Conservation (phyloP, 2,888 invertebrate genomes). For the Erebia ligea region DNA sequence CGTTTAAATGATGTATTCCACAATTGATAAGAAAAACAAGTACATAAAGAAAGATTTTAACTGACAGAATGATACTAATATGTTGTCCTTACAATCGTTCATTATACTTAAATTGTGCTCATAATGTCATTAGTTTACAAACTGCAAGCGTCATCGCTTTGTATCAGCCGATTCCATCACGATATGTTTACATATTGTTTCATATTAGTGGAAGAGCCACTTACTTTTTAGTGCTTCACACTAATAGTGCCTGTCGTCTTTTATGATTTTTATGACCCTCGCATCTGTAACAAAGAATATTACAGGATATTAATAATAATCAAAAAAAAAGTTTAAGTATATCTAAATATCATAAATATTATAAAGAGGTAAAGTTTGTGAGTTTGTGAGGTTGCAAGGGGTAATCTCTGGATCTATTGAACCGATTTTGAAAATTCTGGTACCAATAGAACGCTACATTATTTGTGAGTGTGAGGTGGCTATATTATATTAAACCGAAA, state of each 20-base stretch:
- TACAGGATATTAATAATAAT: not conserved
- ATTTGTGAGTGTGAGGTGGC: no score
- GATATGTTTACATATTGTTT: not conserved
- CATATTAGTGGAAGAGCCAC: not conserved
- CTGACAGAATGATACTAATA: not conserved
- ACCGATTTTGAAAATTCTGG: no score
- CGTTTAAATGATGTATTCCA: not conserved
- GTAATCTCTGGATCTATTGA: no score
- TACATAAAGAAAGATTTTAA: not conserved
- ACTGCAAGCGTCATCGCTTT: not conserved
- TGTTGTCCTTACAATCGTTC: not conserved
- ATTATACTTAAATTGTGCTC: not conserved
- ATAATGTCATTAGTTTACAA: not conserved
- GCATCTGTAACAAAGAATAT: not conserved
- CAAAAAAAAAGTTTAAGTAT: not conserved
- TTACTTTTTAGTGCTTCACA: not conserved
- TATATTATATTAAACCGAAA: no score
- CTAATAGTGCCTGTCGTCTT: not conserved
- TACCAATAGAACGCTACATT: no score
- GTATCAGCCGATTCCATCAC: not conserved
- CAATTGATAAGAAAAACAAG: not conserved
- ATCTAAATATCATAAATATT: no score
- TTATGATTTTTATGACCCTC: not conserved
- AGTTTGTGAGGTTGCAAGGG: no score
- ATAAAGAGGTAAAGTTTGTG: no score